A percentile compares a stretch with the other conserved stretches of the same genome.
Evolutionary conservation across 2,797 vertebrate genomes (phyloP).

Genomic region (Alcedo quadribrachys): DNA sequence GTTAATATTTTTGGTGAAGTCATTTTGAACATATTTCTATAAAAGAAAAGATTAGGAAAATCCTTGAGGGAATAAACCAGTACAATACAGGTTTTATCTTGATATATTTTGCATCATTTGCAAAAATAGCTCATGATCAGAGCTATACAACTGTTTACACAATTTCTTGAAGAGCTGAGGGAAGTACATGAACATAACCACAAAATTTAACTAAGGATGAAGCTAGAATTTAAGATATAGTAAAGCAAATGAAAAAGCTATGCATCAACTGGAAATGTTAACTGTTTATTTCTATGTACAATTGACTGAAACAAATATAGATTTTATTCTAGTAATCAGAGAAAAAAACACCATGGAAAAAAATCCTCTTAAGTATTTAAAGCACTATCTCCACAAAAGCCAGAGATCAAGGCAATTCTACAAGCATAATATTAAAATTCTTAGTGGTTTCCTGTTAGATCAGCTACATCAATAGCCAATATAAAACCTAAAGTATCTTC

Average conservation of each 20-base stretch:
- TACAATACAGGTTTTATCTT: neutral
- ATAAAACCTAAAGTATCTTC: neutral
- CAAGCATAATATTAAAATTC: conserved; percentile 42
- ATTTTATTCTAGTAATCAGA: conserved; percentile 59
- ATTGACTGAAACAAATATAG: conserved; percentile 74
- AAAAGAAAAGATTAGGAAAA: neutral
- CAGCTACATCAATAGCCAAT: neutral
- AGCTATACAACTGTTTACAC: conserved; percentile 25
- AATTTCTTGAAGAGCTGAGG: conserved; percentile 13
- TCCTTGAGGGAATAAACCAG: neutral
- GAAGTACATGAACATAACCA: conserved; percentile 13
- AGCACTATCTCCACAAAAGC: conserved; percentile 36
- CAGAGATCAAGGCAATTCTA: conserved; percentile 29
- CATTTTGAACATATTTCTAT: conserved; percentile 27
- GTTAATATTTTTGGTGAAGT: neutral
- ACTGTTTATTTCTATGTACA: conserved; percentile 69
- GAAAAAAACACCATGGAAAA: conserved; percentile 72
- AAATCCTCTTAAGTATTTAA: conserved; percentile 33
- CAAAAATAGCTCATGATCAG: conserved; percentile 12
- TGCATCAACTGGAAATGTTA: conserved; percentile 46
- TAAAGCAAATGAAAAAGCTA: conserved; percentile 41
- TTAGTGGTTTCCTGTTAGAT: neutral
- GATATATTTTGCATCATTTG: neutral
- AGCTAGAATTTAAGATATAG: conserved; percentile 21
- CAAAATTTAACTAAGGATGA: conserved; percentile 43